phyloP scores from a whole-genome alignment of 2,888 invertebrate genomes.

The Neria commutata region DNA sequence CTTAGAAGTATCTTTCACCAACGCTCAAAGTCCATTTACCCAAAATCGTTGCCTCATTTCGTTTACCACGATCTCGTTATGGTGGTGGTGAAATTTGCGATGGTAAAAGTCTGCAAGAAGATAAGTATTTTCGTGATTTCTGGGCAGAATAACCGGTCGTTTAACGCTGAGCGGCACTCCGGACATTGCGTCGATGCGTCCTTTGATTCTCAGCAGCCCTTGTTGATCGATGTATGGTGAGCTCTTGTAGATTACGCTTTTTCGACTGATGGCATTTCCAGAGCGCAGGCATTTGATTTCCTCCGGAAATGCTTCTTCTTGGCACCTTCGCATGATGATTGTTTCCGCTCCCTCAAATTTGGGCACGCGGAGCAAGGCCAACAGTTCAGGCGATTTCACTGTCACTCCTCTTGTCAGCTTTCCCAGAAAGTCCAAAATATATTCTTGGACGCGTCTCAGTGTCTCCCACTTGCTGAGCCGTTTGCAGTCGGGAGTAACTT shows the following conservation, averaged over 20 bases:
- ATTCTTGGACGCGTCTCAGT: background rate
- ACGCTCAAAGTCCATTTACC: background rate
- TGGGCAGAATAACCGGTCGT: slow-evolving; percentile 22
- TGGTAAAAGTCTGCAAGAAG: slow-evolving; percentile 18
- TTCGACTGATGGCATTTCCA: slow-evolving; percentile 1
- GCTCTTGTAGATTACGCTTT: slow-evolving; percentile 11
- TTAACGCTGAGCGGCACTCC: slow-evolving; percentile 6
- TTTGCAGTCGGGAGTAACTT: background rate
- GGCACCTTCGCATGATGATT: slow-evolving; percentile 4
- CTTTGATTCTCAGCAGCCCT: slow-evolving; percentile 13
- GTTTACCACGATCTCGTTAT: slow-evolving; percentile 10
- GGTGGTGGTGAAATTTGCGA: slow-evolving; percentile 19
- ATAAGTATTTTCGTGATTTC: slow-evolving; percentile 4
- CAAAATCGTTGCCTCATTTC: slow-evolving; percentile 13
- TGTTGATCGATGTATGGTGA: slow-evolving; percentile 18
- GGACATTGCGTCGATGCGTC: slow-evolving; percentile 4
- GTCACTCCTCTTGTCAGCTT: no score
- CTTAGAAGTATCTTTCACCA: slow-evolving; percentile 7
- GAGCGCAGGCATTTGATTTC: background rate
- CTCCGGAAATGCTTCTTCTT: slow-evolving; percentile 3
- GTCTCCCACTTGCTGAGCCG: slow-evolving; percentile 15
- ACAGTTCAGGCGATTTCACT: no score
- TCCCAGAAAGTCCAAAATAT: slow-evolving; percentile 5
- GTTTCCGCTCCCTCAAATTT: background rate
- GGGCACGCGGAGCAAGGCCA: no score